Base-by-base conservation (phyloP, 2,113 vertebrate species). In the Vulpes lagopus region DNA sequence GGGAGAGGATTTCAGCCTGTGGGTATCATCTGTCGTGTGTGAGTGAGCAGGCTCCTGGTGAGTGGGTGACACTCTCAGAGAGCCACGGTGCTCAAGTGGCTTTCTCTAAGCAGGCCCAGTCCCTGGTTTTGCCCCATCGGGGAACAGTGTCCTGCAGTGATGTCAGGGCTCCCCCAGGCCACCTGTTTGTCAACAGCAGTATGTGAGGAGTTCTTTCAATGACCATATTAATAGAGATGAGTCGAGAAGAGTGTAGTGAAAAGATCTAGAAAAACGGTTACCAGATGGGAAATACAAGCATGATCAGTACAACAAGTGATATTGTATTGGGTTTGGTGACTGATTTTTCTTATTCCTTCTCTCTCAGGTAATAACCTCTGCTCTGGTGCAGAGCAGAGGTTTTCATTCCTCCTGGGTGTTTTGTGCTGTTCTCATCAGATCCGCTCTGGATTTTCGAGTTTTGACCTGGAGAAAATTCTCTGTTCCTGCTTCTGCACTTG, bases 1-100 rank as follows among this genome's bases (percentile, higher is more conserved):
- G 92, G 89, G 96, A 97, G 95, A 98, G 98, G 98, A 94, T 96
- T 98, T 97, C 98, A 62, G 71, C 96, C 96, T 95, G 93, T 98
- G 97, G 98, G 97, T 97, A 92, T 93, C 97, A 90, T 85, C 69
- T 38, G 12, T 55, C 57, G 2, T 0, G 0, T 1, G 0, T 53
- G 82, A 76, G 43, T 57, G 65, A 84, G 43, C 43, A 78, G 86
- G 89, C 73, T 81, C n/a, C 83, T n/a, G 15, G 43, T 16, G 49
- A 94, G 89, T 60, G 65, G 32, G 22, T 19, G 43, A 51, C 23
- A 71, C 78, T 91, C 88, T 95, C 71, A 73, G 81, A 90, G 67
- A 84, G 78, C 60, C 17, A 4, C 64, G 0, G 5, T 62, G 57
- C 79, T 82, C n/a, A 93, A 91, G 96, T 74, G 43, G 43, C 64